These are phyloP conservation scores for Smittia sp. DNA, from an alignment of 2,888 invertebrate species.

Conservation along the genomic window DNA sequence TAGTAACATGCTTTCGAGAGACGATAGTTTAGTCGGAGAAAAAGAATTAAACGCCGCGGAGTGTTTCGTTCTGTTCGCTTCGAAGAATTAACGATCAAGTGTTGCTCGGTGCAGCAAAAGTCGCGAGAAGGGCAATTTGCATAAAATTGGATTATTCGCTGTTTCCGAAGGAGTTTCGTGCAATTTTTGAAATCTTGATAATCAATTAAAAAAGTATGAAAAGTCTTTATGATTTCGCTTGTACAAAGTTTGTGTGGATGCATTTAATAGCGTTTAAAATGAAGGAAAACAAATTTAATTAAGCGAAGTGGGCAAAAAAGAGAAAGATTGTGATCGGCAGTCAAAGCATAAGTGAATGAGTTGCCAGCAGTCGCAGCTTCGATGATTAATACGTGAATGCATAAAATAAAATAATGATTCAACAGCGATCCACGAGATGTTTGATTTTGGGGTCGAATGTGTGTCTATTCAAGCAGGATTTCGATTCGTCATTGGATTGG, in stretches of 20 bases:
- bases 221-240: background rate
- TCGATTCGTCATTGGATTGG: background rate
- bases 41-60: constrained; percentile 25
- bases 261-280: background rate
- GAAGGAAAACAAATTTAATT: constrained; percentile 13
- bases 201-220: constrained; percentile 19
- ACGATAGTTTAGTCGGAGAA: constrained; percentile 21
- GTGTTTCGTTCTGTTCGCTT: background rate
- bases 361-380: background rate
- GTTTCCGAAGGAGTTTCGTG: constrained; percentile 2
- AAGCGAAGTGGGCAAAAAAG: constrained; percentile 3
- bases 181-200: constrained; percentile 18
- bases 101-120: background rate
- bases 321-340: constrained; percentile 7
- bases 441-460: background rate
- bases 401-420: constrained; percentile 1
- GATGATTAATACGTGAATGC: background rate
- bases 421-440: background rate
- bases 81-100: background rate
- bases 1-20: background rate
- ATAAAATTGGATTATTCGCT: constrained; percentile 12
- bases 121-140: background rate
- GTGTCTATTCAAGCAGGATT: constrained; percentile 7
- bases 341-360: constrained; percentile 5
- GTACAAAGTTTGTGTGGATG: background rate